Conservation (phyloP, 2,797 vertebrate genomes). For the Cirrhinus molitorella region DNA sequence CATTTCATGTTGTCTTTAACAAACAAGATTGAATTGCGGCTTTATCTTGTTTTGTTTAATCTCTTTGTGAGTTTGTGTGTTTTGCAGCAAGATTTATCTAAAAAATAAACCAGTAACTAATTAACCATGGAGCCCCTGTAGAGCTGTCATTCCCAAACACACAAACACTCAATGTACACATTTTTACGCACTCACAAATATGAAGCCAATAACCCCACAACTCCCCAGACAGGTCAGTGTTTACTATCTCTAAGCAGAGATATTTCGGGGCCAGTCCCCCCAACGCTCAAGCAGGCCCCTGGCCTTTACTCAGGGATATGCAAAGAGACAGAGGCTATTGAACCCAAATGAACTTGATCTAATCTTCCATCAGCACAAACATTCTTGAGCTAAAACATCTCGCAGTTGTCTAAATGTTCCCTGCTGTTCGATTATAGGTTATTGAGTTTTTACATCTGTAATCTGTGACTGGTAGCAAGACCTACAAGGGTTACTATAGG, state of each 20-base stretch:
- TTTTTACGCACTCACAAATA: constrained; percentile 29
- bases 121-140: not conserved
- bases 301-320: constrained; percentile 24
- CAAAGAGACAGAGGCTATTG: constrained; percentile 45
- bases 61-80: not conserved
- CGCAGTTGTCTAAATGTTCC: not conserved
- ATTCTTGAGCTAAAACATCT: constrained; percentile 19
- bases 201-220: constrained; percentile 19
- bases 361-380: constrained; percentile 39
- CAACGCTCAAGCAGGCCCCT: constrained; percentile 20
- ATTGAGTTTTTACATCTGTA: constrained; percentile 21
- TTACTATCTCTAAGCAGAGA: constrained; percentile 11
- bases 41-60: not conserved
- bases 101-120: constrained; percentile 33
- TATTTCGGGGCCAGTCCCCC: constrained; percentile 25
- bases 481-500: constrained; percentile 45
- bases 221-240: constrained; percentile 21
- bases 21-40: not conserved
- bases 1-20: not conserved
- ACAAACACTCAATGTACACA: constrained; percentile 11
- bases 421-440: not conserved
- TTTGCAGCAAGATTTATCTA: not conserved
- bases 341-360: constrained; percentile 41
- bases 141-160: not conserved
- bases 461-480: not conserved